These are phyloP conservation scores for Musca domestica DNA, from an alignment of 1,140 invertebrate species.

Conservation along the genomic window DNA sequence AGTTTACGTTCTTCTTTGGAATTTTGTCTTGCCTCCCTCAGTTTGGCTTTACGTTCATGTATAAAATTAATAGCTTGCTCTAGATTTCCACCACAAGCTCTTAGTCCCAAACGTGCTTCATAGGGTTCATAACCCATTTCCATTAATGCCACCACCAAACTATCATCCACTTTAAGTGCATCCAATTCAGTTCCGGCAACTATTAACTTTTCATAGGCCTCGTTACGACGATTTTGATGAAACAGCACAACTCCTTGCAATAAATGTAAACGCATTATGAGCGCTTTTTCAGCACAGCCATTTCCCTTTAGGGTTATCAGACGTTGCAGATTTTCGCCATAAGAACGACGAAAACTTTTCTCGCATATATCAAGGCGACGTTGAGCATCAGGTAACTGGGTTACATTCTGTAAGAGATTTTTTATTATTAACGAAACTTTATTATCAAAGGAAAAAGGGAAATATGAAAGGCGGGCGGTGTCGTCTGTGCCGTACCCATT, in stretches of 20 bases:
- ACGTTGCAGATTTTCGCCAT: conserved; percentile 69
- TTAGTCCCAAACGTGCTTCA: conserved; percentile 66
- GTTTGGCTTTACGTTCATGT: conserved; percentile 58
- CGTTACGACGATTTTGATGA: conserved; percentile 66
- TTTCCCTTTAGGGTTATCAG: conserved; percentile 67
- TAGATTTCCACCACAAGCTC: conserved; percentile 62
- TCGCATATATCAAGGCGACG: conserved; percentile 65
- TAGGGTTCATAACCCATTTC: conserved; percentile 62
- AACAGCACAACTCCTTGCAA: conserved; percentile 75
- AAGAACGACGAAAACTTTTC: conserved; percentile 64
- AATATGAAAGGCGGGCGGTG: no score
- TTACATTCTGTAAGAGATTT: conserved; percentile 61
- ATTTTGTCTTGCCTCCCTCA: conserved; percentile 56
- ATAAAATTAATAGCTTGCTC: conserved; percentile 65
- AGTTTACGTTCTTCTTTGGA: conserved; percentile 57
- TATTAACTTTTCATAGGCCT: conserved; percentile 60
- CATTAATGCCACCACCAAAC: conserved; percentile 57
- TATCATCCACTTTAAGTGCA: conserved; percentile 63
- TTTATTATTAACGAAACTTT: no score
- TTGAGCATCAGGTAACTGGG: conserved; percentile 71
- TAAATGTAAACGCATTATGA: conserved; percentile 73
- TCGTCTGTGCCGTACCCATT: no score
- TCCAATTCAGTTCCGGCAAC: conserved; percentile 63
- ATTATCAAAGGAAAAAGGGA: no score
- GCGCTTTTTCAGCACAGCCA: conserved; percentile 65